phyloP scores from a whole-genome alignment of 2,113 vertebrate species.

The Desmodus rotundus region DNA sequence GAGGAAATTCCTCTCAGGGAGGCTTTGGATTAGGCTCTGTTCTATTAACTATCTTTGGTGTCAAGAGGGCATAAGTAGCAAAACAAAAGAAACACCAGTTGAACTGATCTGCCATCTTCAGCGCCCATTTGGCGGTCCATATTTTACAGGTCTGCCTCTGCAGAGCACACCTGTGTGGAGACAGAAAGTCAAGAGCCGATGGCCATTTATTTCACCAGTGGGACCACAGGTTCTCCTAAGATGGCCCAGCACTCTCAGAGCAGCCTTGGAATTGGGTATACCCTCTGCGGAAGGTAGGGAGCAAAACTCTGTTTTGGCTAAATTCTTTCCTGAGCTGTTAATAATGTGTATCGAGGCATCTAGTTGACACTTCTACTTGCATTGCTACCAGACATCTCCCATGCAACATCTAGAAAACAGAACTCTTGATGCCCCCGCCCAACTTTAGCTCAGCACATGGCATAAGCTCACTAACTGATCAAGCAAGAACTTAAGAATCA shows the following conservation, averaged over 20 bases:
- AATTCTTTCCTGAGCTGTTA: neutral
- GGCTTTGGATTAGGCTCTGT: neutral
- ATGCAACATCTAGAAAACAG: neutral
- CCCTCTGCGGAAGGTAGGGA: constrained; percentile 79
- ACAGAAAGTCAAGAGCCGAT: constrained; percentile 82
- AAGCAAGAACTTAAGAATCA: neutral
- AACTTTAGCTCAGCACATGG: neutral
- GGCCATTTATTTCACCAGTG: constrained; percentile 86
- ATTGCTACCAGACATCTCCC: neutral
- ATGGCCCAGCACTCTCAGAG: constrained; percentile 85
- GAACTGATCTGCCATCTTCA: neutral
- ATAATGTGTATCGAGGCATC: neutral
- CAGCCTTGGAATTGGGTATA: constrained; percentile 80
- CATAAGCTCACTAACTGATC: neutral
- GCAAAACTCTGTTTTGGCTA: neutral
- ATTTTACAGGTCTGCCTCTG: constrained; percentile 75
- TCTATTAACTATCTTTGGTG: neutral
- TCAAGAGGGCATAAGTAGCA: neutral
- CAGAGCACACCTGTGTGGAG: constrained; percentile 77
- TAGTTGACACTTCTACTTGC: neutral
- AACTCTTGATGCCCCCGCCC: neutral
- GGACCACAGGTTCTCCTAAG: constrained; percentile 83
- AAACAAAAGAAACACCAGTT: neutral
- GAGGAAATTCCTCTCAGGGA: neutral
- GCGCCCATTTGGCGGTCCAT: neutral